phyloP scores from a whole-genome alignment of 1,140 invertebrate species.

The Dendrolimus punctatus region DNA sequence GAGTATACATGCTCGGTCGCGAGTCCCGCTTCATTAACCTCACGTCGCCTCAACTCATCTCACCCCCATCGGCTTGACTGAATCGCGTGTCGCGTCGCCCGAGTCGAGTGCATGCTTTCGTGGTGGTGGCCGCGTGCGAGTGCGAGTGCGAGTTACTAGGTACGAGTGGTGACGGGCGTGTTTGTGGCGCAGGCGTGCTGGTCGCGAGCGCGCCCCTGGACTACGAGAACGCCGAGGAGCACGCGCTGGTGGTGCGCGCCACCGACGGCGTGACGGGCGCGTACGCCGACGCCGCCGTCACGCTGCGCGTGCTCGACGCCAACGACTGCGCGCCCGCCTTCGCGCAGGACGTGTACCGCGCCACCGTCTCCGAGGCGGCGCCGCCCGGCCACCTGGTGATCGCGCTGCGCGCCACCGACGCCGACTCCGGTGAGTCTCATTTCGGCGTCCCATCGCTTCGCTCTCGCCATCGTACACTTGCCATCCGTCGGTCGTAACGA shows the following conservation, averaged over 20 bases:
- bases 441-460: not conserved
- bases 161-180: not conserved
- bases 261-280: constrained; percentile 91
- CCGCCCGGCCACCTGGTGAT: constrained; percentile 84
- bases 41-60: not conserved
- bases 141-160: no score
- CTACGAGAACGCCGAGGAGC: constrained; percentile 85
- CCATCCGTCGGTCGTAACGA: no score
- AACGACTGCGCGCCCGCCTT: constrained; percentile 94
- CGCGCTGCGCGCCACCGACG: constrained; percentile 83
- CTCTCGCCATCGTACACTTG: not conserved
- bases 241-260: constrained; percentile 88
- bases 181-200: constrained; percentile 79
- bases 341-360: constrained; percentile 85
- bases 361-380: constrained; percentile 87
- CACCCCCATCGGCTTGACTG: constrained; percentile 5
- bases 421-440: constrained; percentile 78
- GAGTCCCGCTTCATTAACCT: not conserved
- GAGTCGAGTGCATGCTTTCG: not conserved
- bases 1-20: constrained; percentile 72
- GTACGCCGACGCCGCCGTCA: constrained; percentile 88
- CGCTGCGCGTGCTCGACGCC: constrained; percentile 86
- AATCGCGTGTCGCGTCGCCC: not conserved
- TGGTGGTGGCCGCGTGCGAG: not conserved
- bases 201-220: constrained; percentile 90